Evolutionary conservation across 2,113 vertebrate species (phyloP).

Genomic region (Hemibagrus wyckioides): DNA sequence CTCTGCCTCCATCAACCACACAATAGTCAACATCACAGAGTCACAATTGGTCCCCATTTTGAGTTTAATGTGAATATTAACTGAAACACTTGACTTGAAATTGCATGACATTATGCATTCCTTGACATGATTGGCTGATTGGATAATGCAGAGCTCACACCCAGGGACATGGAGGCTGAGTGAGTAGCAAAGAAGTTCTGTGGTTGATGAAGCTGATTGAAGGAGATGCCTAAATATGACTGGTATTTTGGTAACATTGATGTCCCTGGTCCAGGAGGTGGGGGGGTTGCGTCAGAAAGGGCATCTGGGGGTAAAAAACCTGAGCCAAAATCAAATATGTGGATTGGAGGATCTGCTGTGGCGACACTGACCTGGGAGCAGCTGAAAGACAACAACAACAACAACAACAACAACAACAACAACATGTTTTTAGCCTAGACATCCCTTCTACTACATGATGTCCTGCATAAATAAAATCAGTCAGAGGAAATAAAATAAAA

Average conservation of each 20-base stretch:
- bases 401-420: too few species aligned
- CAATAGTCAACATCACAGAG: not conserved
- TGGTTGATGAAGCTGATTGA: not conserved
- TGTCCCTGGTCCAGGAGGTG: too few species aligned
- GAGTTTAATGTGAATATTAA: not conserved
- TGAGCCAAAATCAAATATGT: too few species aligned
- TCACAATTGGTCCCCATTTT: not conserved
- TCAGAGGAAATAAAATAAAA: too few species aligned
- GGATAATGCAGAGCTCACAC: not conserved
- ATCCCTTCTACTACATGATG: too few species aligned
- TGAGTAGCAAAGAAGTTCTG: not conserved
- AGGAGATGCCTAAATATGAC: not conserved
- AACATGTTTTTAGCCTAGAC: too few species aligned
- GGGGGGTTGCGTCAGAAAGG: too few species aligned
- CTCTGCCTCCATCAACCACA: not conserved
- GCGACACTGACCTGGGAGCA: too few species aligned
- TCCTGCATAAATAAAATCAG: too few species aligned
- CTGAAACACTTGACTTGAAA: not conserved
- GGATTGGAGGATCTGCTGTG: too few species aligned
- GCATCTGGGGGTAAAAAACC: too few species aligned
- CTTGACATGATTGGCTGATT: not conserved
- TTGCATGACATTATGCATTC: not conserved
- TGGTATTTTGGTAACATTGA: not conserved
- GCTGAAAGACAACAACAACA: too few species aligned
- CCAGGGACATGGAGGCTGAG: not conserved